phyloP scores from a whole-genome alignment of 2,113 vertebrate species.

The Trochalopteron elliotii region DNA sequence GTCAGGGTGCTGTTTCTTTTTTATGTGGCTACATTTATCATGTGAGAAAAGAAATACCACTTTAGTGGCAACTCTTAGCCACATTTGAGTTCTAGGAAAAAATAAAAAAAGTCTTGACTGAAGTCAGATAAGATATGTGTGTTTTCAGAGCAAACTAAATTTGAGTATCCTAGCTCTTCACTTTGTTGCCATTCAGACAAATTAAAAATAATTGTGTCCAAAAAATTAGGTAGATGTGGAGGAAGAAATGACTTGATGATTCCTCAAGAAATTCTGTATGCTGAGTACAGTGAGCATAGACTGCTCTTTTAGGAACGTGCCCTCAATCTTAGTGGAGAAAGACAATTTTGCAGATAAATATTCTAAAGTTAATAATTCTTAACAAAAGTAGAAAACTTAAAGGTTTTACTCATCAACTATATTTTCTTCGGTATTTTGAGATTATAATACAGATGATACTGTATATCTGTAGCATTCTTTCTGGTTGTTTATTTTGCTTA shows the following conservation, averaged over 20 bases:
- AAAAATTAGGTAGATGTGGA: neutral
- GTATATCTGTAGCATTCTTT: neutral
- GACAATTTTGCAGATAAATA: neutral
- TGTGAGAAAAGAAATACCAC: neutral
- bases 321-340: neutral
- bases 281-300: neutral
- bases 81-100: neutral
- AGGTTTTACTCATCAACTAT: neutral
- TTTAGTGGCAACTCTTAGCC: neutral
- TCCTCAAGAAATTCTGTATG: neutral
- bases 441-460: neutral
- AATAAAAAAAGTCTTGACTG: neutral
- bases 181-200: neutral
- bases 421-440: neutral
- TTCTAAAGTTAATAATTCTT: neutral
- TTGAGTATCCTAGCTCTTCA: neutral
- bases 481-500: neutral
- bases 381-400: neutral
- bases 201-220: neutral
- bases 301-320: neutral
- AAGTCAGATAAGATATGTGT: neutral
- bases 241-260: neutral
- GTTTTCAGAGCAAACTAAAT: neutral
- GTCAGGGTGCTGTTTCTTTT: neutral
- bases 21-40: neutral